Base-by-base conservation (phyloP, 2,797 vertebrate species). In the Cossypha caffra region DNA sequence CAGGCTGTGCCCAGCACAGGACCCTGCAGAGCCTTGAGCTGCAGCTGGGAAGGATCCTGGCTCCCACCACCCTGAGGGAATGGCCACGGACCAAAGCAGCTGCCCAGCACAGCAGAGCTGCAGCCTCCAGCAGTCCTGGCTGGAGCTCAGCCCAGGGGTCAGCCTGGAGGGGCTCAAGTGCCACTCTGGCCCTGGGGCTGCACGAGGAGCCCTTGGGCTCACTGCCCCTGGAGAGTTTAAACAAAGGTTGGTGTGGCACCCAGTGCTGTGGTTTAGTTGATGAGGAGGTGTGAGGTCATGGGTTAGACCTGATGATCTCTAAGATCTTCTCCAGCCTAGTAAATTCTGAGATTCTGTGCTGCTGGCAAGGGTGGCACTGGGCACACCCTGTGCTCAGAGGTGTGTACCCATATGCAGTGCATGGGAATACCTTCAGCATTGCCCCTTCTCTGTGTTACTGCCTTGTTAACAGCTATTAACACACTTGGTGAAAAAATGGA, bases 161-260 rank as follows among this genome's bases (percentile, higher is more conserved):
- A n/a, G 37, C 20, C 10, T 59, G 18, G 10, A 52, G 43, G 9
- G 45, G 17, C 29, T 20, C 10, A 20, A 10, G 43, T 43, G 43
- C 43, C 43, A 43, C 43, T 3, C 43, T 20, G 37, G 4, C 16
- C 33, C 52, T 47, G 23, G 31, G 48, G 13, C 37, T 37, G 37
- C 37, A 37, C 37, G 37, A 37, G 37, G 11, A 37, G 37, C 37
- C 37, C 37, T 43, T 16, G 4, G 29, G 19, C 29, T 69, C 61
- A 4, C 33, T 26, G 33, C 2, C 12, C 68, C 6, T 47, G 50
- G 23, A 5, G 1, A 6, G 58, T 2, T 4, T 2, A 18, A 24
- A 31, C 12, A 12, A 24, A 29, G 24, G 8, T 0, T 40, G 35
- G 19, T 0, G 0, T 20, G 50, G 50, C 24, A 7, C 24, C 16